phyloP scores from a whole-genome alignment of 2,113 vertebrate species.

The Ictidomys tridecemlineatus region DNA sequence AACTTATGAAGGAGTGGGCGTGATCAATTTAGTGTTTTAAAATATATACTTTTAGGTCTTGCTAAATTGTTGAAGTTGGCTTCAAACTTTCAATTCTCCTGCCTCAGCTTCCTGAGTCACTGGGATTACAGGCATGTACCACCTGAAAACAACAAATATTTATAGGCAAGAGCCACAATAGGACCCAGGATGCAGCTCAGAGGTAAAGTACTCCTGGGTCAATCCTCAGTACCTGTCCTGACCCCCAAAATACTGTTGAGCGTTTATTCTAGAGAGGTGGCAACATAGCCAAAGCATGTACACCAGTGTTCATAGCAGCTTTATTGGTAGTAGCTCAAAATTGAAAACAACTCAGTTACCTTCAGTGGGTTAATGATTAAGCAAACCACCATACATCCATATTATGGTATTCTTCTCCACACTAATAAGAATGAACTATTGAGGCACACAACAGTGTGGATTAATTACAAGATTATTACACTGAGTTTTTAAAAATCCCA shows the following conservation, averaged over 20 bases:
- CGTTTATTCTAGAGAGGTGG: slow-evolving; percentile 31
- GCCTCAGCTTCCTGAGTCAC: too few species aligned
- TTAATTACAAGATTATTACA: slow-evolving; percentile 2
- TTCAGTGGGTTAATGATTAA: background rate
- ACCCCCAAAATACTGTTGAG: background rate
- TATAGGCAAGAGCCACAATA: too few species aligned
- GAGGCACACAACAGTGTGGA: background rate
- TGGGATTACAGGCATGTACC: too few species aligned
- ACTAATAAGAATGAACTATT: background rate
- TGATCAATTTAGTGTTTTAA: slow-evolving; percentile 14
- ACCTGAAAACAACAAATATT: too few species aligned
- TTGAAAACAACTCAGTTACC: background rate
- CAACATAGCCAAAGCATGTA: background rate
- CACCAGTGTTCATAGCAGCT: background rate
- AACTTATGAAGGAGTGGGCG: background rate
- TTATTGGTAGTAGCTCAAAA: background rate
- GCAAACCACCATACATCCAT: background rate
- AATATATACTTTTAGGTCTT: background rate
- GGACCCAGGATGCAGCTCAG: too few species aligned
- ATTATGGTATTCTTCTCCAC: slow-evolving; percentile 8
- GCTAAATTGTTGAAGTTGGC: too few species aligned
- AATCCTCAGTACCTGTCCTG: too few species aligned
- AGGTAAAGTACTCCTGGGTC: too few species aligned
- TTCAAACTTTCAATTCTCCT: too few species aligned
- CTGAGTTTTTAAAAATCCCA: slow-evolving; percentile 31